These are phyloP conservation scores for Dynastes grantii DNA, from an alignment of 2,888 invertebrate species.

Conservation along the genomic window DNA sequence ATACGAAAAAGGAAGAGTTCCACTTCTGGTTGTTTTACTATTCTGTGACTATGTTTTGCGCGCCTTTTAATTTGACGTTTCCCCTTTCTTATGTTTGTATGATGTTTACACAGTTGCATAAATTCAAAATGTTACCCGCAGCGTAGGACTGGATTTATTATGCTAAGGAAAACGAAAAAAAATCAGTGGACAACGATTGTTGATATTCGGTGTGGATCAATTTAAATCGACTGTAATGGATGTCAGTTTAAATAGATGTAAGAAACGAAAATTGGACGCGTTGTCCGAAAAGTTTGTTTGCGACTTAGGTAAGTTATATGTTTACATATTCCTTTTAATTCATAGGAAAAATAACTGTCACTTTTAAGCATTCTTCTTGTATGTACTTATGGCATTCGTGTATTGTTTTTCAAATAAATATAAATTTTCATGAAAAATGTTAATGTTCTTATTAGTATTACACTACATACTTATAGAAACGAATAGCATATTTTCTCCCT, in stretches of 20 bases:
- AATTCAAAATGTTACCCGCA: conserved; percentile 1
- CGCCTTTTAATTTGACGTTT: neutral
- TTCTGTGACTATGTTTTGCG: neutral
- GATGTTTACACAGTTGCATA: conserved; percentile 30
- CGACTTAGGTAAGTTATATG: conserved; percentile 17
- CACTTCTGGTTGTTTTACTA: too few species aligned
- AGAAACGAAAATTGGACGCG: conserved; percentile 34
- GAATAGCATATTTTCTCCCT: too few species aligned
- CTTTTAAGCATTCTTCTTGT: neutral
- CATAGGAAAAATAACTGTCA: conserved; percentile 16
- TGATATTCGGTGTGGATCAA: conserved; percentile 14
- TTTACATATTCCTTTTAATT: conserved; percentile 25
- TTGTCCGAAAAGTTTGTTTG: conserved; percentile 27
- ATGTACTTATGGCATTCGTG: neutral
- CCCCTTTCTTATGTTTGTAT: neutral
- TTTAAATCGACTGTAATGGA: conserved; percentile 26
- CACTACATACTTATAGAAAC: too few species aligned
- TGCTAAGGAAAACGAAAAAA: conserved; percentile 18
- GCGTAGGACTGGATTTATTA: neutral
- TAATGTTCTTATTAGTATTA: neutral
- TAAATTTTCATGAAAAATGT: neutral
- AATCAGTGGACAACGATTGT: conserved; percentile 12
- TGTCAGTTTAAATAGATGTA: conserved; percentile 16
- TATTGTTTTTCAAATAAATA: neutral
- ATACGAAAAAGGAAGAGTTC: neutral